phyloP scores from a whole-genome alignment of 2,797 vertebrate genomes.

The Melanotaenia nigrans region DNA sequence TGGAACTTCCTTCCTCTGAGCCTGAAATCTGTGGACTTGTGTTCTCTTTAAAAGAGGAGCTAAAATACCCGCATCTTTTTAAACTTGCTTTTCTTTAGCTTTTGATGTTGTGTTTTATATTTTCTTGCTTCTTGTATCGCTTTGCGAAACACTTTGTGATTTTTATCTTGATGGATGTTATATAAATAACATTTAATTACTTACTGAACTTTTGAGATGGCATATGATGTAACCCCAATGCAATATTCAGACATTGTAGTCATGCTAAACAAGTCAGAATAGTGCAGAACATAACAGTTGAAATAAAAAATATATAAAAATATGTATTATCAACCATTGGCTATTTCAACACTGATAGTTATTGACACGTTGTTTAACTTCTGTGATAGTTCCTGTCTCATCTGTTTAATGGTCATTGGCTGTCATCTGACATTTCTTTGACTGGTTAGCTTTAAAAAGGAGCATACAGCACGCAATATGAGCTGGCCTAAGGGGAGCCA shows the following conservation, averaged over 20 bases:
- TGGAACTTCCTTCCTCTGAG: too few species aligned
- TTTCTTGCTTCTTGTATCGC: too few species aligned
- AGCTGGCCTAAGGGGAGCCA: conserved; percentile 8
- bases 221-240: background rate
- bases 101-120: too few species aligned
- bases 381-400: background rate
- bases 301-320: background rate
- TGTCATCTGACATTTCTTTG: background rate
- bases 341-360: background rate
- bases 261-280: background rate
- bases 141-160: too few species aligned
- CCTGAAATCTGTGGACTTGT: too few species aligned
- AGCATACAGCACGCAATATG: background rate
- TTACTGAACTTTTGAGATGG: too few species aligned
- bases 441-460: conserved; percentile 13
- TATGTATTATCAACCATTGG: background rate
- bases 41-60: too few species aligned
- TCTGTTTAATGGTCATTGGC: conserved; percentile 1
- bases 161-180: too few species aligned
- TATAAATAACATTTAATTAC: too few species aligned
- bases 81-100: too few species aligned
- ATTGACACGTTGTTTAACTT: conserved; percentile 3
- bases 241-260: background rate
- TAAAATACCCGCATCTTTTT: too few species aligned
- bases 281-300: background rate